Evolutionary conservation across 1,140 invertebrate genomes (phyloP).

Genomic region (Ptiloglossa arizonensis): DNA sequence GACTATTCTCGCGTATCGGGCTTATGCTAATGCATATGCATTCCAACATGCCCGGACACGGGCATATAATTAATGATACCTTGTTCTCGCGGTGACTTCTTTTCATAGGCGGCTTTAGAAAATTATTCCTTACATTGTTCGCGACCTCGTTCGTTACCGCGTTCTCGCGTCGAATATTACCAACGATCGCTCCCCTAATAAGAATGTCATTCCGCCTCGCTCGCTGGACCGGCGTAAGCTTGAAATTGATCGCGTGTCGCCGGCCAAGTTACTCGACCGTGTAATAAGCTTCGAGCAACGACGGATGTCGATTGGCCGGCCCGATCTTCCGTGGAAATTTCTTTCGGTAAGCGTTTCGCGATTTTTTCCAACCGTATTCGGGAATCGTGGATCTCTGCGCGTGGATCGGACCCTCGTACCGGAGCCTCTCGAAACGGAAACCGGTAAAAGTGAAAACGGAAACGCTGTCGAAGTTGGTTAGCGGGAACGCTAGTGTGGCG

Average conservation of each 20-base stretch:
- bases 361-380: no score
- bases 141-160: slow-evolving; percentile 21
- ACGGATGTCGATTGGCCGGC: no score
- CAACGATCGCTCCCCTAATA: not conserved
- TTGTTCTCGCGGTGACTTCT: slow-evolving; percentile 33
- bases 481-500: no score
- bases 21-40: slow-evolving; percentile 68
- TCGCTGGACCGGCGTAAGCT: not conserved
- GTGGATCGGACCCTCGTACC: no score
- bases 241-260: slow-evolving; percentile 10
- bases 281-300: not conserved
- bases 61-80: slow-evolving; percentile 39
- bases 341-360: no score
- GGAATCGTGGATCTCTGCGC: no score
- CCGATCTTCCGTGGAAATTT: no score
- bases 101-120: not conserved
- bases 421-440: no score
- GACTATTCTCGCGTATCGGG: slow-evolving; percentile 40
- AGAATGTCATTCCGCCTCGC: not conserved
- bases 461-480: no score
- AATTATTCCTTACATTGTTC: slow-evolving; percentile 36
- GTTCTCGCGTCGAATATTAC: not conserved
- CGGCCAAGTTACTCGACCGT: not conserved
- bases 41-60: slow-evolving; percentile 32
- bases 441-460: no score